These are phyloP conservation scores for Drosophila navojoa DNA, from an alignment of 1,140 invertebrate genomes.

Conservation along the genomic window DNA sequence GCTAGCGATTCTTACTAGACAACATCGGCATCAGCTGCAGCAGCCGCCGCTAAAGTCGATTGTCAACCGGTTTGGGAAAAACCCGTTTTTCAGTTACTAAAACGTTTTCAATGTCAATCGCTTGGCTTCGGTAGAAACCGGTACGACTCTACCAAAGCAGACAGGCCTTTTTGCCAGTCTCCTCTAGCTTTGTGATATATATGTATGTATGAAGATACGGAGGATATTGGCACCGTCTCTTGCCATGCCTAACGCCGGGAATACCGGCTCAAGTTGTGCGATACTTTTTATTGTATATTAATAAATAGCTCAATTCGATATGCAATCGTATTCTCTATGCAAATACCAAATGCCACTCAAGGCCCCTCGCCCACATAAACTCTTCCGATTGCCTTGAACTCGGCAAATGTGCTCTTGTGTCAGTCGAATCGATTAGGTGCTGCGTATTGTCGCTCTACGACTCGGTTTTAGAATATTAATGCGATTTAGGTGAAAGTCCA, in stretches of 20 bases:
- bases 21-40: constrained; percentile 27
- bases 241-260: not conserved
- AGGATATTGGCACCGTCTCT: constrained; percentile 13
- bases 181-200: not conserved
- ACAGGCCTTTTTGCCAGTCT: constrained; percentile 31
- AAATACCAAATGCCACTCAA: constrained; percentile 15
- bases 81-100: constrained; percentile 60
- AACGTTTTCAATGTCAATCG: constrained; percentile 77
- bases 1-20: constrained; percentile 62
- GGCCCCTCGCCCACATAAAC: constrained; percentile 12
- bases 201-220: not conserved
- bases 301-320: not conserved
- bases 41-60: constrained; percentile 37
- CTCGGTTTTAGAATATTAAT: constrained; percentile 65
- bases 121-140: constrained; percentile 33
- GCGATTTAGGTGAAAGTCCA: constrained; percentile 59
- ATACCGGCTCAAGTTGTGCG: not conserved
- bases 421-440: constrained; percentile 5
- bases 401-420: constrained; percentile 28
- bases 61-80: constrained; percentile 49
- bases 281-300: not conserved
- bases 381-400: constrained; percentile 50
- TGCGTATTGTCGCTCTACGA: not conserved
- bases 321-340: constrained; percentile 16
- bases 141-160: constrained; percentile 13